A percentile compares a stretch with the other conserved stretches of the same genome.
Conservation (phyloP, 1,140 invertebrate species). For the Drosophila rufa region DNA sequence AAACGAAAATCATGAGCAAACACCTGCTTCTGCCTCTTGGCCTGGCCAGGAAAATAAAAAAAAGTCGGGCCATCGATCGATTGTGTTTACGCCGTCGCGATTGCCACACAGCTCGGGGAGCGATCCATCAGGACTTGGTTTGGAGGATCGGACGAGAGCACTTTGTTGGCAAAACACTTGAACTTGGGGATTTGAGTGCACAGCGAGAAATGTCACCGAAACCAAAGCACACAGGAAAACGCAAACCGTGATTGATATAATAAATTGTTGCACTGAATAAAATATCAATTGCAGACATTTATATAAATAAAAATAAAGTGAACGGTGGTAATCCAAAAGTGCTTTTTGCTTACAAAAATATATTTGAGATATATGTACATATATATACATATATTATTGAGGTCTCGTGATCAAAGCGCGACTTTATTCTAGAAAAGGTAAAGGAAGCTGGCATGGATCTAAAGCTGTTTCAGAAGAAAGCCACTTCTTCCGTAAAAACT, state of each 20-base stretch:
- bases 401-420: too few species aligned
- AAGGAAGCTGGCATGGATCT: too few species aligned
- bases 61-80: slow-evolving; percentile 18
- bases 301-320: too few species aligned
- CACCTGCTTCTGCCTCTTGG: slow-evolving; percentile 38
- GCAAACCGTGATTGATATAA: too few species aligned
- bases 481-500: too few species aligned
- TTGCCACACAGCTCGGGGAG: slow-evolving; percentile 25
- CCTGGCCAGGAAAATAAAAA: slow-evolving; percentile 31
- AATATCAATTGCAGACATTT: neutral
- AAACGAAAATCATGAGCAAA: slow-evolving; percentile 79
- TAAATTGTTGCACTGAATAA: neutral
- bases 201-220: slow-evolving; percentile 11
- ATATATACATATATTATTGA: too few species aligned
- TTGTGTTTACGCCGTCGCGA: slow-evolving; percentile 14
- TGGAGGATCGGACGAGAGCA: slow-evolving; percentile 26
- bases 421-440: too few species aligned
- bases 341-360: too few species aligned
- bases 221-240: neutral
- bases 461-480: too few species aligned
- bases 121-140: slow-evolving; percentile 58
- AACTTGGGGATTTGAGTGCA: slow-evolving; percentile 19
- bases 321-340: too few species aligned
- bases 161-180: slow-evolving; percentile 64
- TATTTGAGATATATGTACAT: too few species aligned